Evolutionary conservation across 2,888 invertebrate genomes (phyloP).

Genomic region (Chymomyza fuscimana): DNA sequence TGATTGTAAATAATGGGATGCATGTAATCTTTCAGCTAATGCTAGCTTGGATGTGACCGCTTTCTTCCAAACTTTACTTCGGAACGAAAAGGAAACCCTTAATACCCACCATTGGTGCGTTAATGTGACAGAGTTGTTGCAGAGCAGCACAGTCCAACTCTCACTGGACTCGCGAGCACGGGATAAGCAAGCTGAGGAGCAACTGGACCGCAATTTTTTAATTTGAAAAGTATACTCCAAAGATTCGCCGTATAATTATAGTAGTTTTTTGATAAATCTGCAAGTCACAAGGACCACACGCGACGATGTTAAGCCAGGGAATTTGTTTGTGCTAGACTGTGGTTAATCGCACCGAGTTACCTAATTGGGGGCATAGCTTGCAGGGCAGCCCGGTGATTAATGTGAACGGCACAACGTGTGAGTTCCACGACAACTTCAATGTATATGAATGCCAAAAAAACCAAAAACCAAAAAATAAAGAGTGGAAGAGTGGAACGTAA

Average conservation of each 20-base stretch:
- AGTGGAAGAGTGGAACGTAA: slow-evolving; percentile 16
- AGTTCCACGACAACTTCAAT: slow-evolving; percentile 61
- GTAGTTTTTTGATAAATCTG: neutral
- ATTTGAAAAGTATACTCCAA: neutral
- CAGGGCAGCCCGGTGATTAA: slow-evolving; percentile 56
- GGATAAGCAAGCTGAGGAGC: neutral
- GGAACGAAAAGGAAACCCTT: no score
- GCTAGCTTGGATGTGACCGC: no score
- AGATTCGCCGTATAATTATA: slow-evolving; percentile 17
- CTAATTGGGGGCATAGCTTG: slow-evolving; percentile 15
- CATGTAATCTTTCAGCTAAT: no score
- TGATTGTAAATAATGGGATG: no score
- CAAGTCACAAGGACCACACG: slow-evolving; percentile 49
- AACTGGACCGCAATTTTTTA: neutral
- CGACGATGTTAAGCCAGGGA: neutral
- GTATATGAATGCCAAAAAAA: slow-evolving; percentile 17
- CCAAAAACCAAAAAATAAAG: neutral
- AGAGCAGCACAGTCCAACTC: no score
- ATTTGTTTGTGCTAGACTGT: slow-evolving; percentile 35
- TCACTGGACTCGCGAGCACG: no score
- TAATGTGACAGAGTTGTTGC: no score
- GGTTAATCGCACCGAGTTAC: slow-evolving; percentile 35
- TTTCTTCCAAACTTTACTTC: no score
- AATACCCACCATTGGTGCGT: no score
- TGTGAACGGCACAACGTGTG: slow-evolving; percentile 71